Evolutionary conservation across 2,888 invertebrate species (phyloP), one percentile per base, ranked within the genome.

Genomic region (Spilarctia lutea): DNA sequence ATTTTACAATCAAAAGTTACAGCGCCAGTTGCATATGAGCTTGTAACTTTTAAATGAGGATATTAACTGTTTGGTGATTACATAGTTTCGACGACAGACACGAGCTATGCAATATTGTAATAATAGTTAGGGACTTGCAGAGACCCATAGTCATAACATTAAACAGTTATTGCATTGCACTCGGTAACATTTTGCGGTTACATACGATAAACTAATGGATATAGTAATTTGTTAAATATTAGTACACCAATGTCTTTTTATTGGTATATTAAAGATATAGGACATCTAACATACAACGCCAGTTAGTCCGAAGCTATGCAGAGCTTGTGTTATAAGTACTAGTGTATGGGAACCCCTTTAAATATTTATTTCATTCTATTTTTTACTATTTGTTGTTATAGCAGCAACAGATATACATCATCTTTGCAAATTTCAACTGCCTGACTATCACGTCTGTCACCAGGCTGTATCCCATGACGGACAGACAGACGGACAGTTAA

Each of bases 121-220:
- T 48, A 73, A 68, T 48, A 48, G 68, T 20, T 13, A 10, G 72
- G 45, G 35, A 63, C 68, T 63, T n/a, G 69, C 52, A 35, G n/a
- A 68, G 30, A 68, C n/a, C 42, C 27, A 30, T 30, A 30, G 56
- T 33, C 33, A 68, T 48, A 68, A 68, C 45, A 48, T 73, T 68
- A 68, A 73, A 73, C 68, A 68, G 73, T 73, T 73, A 68, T 68
- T 63, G 45, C 68, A 73, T 48, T 73, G 45, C 7, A 63, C 33
- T 48, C 60, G 45, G 63, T 35, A 10, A 27, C 52, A 35, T 52
- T 16, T 42, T 73, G 60, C 20, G 60, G 60, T 73, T 33, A n/a
- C 27, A 42, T 39, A 35, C 27, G 13, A 33, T 24, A 20, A 27
- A 52, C 24, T 24, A 8, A 24, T 24, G 52, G 24, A 24, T 24